Percentiles rank a stretch among this genome's conserved stretches.
Evolutionary conservation across 2,888 invertebrate genomes (phyloP).

Genomic region (Neoitamus cyanurus): DNA sequence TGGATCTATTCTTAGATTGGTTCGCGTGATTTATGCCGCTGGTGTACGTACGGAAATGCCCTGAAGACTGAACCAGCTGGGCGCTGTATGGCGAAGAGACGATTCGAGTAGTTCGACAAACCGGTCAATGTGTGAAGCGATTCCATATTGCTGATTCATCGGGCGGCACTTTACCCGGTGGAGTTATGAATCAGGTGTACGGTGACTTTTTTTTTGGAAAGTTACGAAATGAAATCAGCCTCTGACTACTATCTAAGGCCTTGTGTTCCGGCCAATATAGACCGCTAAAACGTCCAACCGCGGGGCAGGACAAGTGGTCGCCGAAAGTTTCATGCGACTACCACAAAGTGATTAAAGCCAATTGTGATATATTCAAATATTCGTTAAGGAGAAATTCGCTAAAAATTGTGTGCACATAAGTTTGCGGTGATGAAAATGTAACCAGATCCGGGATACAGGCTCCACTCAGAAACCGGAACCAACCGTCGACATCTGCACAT

Average conservation of each 20-base stretch:
- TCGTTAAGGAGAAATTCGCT: background rate
- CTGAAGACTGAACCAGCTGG: background rate
- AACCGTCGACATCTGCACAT: background rate
- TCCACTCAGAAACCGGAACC: background rate
- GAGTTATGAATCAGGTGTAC: background rate
- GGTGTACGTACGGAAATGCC: background rate
- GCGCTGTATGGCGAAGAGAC: background rate
- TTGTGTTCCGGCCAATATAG: background rate
- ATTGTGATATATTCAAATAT: background rate
- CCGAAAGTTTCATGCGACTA: background rate
- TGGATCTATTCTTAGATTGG: background rate
- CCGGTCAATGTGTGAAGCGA: slow-evolving; percentile 11
- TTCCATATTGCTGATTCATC: background rate
- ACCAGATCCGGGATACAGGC: background rate
- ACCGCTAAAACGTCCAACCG: background rate
- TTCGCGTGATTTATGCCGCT: background rate
- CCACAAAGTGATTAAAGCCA: background rate
- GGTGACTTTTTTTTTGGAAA: background rate
- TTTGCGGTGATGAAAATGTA: background rate
- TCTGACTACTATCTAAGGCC: too few species aligned
- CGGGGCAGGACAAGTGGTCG: background rate
- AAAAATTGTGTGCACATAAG: background rate
- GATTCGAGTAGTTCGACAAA: background rate
- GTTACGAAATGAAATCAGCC: background rate
- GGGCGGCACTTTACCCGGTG: background rate